Conservation (phyloP, 2,113 vertebrate genomes). For the Xyrauchen texanus region DNA sequence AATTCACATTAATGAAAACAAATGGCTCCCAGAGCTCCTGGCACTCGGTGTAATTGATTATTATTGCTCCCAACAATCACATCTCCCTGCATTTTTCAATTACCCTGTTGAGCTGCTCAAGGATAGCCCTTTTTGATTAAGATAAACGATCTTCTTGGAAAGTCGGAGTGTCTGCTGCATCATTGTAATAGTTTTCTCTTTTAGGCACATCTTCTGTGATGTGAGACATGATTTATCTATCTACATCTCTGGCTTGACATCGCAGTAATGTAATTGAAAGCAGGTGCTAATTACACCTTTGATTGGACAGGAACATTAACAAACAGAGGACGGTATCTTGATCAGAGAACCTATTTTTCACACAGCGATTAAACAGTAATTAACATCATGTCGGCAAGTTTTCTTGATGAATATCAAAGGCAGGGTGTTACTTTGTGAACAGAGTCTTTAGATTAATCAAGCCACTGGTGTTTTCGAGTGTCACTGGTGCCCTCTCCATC, state of each 20-base stretch:
- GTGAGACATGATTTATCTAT: conserved; percentile 65
- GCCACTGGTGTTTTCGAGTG: conserved; percentile 11
- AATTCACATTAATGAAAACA: conserved; percentile 88
- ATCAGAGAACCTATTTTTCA: conserved; percentile 46
- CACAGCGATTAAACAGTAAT: conserved; percentile 48
- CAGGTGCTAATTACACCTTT: conserved; percentile 87
- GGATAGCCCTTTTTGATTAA: conserved; percentile 84
- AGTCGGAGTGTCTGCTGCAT: conserved; percentile 57
- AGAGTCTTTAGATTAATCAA: not conserved
- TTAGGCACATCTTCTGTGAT: conserved; percentile 72
- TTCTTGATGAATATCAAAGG: conserved; percentile 53
- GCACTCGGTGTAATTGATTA: conserved; percentile 77
- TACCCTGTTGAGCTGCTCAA: conserved; percentile 77
- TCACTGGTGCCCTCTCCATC: conserved; percentile 13
- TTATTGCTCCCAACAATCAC: conserved; percentile 76
- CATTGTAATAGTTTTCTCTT: conserved; percentile 73
- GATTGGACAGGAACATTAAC: conserved; percentile 79
- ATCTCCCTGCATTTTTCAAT: conserved; percentile 78
- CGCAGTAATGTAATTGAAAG: conserved; percentile 81
- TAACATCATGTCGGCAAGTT: conserved; percentile 48
- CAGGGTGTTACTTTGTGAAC: conserved; percentile 9
- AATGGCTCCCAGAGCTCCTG: conserved; percentile 78
- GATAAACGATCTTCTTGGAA: conserved; percentile 79
- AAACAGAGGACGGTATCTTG: conserved; percentile 67
- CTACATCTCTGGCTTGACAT: conserved; percentile 66